These are phyloP conservation scores for Chloroceryle aenea DNA, from an alignment of 2,113 vertebrate species.

Conservation along the genomic window DNA sequence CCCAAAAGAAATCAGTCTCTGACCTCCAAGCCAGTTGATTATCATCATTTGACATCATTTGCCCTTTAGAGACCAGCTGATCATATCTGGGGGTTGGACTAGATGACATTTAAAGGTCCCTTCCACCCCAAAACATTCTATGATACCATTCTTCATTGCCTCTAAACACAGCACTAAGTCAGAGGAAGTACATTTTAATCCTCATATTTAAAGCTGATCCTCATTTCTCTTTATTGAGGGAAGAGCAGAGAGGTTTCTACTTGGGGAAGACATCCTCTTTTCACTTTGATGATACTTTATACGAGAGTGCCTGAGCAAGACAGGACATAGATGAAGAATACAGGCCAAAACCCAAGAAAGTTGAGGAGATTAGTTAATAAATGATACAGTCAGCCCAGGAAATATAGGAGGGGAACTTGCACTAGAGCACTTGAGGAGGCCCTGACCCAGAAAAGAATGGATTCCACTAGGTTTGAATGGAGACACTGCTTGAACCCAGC, in stretches of 20 bases:
- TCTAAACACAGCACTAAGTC: background rate
- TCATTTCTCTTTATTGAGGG: background rate
- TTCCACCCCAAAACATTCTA: background rate
- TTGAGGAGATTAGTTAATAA: background rate
- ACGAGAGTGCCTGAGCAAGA: background rate
- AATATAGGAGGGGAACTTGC: background rate
- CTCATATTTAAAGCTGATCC: background rate
- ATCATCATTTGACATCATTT: background rate
- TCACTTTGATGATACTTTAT: background rate
- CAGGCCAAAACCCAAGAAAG: background rate
- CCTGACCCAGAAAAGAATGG: background rate
- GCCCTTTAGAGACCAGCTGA: background rate
- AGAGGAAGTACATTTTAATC: background rate
- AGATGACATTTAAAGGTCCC: background rate
- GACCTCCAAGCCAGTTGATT: background rate
- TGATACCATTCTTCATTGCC: background rate
- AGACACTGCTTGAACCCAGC: background rate
- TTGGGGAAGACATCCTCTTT: background rate
- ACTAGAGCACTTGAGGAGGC: background rate
- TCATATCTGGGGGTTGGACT: background rate
- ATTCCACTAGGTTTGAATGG: background rate
- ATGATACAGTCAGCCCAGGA: background rate
- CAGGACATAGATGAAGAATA: background rate
- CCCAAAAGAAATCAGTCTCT: background rate
- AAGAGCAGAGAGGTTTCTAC: background rate